A percentile compares a stretch with the other conserved stretches of the same genome.
Evolutionary conservation across 2,113 vertebrate genomes (phyloP).

Genomic region (Okapia johnstoni): DNA sequence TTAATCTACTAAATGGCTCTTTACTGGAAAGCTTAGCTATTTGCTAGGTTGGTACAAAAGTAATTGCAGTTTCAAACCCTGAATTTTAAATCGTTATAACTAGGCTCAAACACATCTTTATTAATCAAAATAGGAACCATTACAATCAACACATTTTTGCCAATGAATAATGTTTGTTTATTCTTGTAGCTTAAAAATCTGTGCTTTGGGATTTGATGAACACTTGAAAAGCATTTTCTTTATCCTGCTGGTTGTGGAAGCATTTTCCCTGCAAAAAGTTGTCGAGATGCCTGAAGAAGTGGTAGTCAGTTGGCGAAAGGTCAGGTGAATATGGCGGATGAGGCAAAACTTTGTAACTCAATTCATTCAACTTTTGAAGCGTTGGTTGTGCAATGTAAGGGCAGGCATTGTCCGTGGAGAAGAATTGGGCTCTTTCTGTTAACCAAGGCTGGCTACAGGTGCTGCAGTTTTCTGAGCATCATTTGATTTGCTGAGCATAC

Average conservation of each 20-base stretch:
- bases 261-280: background rate
- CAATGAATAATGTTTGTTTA: background rate
- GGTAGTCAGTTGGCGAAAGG: background rate
- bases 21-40: background rate
- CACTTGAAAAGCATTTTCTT: background rate
- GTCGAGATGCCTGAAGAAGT: background rate
- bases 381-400: background rate
- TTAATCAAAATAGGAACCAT: background rate
- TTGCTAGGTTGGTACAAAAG: background rate
- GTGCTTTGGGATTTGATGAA: background rate
- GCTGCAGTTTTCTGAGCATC: background rate
- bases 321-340: background rate
- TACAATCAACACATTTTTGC: background rate
- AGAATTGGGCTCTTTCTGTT: background rate
- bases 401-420: background rate
- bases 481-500: background rate
- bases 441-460: background rate
- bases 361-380: background rate
- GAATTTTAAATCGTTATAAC: background rate
- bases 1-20: background rate
- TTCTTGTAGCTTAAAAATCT: background rate
- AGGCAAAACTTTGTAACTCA: background rate
- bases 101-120: background rate
- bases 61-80: background rate
- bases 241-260: background rate